Conservation (phyloP, 2,888 invertebrate genomes). For the Synanthedon myopaeformis region DNA sequence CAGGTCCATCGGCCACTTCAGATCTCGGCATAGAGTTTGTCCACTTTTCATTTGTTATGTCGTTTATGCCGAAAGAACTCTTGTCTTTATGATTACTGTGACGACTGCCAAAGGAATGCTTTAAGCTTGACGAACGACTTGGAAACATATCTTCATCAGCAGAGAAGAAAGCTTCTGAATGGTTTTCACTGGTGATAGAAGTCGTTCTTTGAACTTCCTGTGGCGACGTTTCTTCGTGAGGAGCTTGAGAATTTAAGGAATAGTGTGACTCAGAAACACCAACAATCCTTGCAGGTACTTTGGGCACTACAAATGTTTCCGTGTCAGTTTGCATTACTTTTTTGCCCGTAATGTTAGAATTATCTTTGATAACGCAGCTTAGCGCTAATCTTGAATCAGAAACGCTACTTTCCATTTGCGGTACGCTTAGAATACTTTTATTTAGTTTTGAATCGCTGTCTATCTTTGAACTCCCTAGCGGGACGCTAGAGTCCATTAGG, state of each 20-base stretch:
- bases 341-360: constrained; percentile 34
- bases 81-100: constrained; percentile 62
- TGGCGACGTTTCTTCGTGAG: constrained; percentile 69
- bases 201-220: constrained; percentile 84
- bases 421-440: constrained; percentile 65
- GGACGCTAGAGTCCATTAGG: constrained; percentile 76
- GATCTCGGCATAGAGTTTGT: constrained; percentile 44
- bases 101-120: constrained; percentile 71
- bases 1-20: constrained; percentile 41
- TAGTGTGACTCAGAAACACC: constrained; percentile 77
- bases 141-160: constrained; percentile 89
- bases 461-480: constrained; percentile 70
- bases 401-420: constrained; percentile 81
- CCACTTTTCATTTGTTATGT: constrained; percentile 53
- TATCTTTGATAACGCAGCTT: constrained; percentile 76
- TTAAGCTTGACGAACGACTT: constrained; percentile 76
- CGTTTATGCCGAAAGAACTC: constrained; percentile 68
- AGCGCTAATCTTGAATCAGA: constrained; percentile 88
- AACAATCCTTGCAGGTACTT: constrained; percentile 58
- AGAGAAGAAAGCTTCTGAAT: constrained; percentile 92
- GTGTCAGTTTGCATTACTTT: constrained; percentile 29
- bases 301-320: constrained; percentile 46
- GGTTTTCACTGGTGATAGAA: constrained; percentile 90
- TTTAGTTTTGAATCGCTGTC: constrained; percentile 80
- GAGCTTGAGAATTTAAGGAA: constrained; percentile 71